Evolutionary conservation across 2,888 invertebrate genomes (phyloP).

Genomic region (Oasisia sp.): DNA sequence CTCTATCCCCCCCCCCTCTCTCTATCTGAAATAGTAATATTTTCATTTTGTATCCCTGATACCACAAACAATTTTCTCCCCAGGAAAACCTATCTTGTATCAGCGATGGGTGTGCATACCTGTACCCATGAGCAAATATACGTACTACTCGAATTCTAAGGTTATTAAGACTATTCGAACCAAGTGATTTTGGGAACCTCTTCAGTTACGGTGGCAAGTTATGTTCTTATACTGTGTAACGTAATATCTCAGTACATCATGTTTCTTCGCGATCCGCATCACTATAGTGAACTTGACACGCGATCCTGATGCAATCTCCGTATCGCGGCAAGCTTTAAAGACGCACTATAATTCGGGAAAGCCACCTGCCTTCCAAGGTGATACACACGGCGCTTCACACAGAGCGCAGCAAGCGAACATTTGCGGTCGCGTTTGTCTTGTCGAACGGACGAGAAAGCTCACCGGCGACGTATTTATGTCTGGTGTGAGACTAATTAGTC

Average conservation of each 20-base stretch:
- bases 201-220: background rate
- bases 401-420: background rate
- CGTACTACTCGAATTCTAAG: background rate
- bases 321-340: background rate
- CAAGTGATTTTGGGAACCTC: background rate
- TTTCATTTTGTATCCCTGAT: too few relatives aligned
- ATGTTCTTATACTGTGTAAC: background rate
- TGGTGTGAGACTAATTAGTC: background rate
- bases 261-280: background rate
- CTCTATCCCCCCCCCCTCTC: too few relatives aligned
- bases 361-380: background rate
- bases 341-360: slow-evolving; percentile 10
- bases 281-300: background rate
- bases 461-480: background rate
- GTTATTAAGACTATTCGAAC: background rate
- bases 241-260: background rate
- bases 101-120: too few relatives aligned
- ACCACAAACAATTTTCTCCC: too few relatives aligned
- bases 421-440: background rate
- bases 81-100: too few relatives aligned
- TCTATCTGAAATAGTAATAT: too few relatives aligned
- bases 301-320: background rate
- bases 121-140: background rate
- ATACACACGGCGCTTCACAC: background rate
- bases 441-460: background rate